phyloP scores from a whole-genome alignment of 2,888 invertebrate genomes.

The Notocelia uddmanniana region DNA sequence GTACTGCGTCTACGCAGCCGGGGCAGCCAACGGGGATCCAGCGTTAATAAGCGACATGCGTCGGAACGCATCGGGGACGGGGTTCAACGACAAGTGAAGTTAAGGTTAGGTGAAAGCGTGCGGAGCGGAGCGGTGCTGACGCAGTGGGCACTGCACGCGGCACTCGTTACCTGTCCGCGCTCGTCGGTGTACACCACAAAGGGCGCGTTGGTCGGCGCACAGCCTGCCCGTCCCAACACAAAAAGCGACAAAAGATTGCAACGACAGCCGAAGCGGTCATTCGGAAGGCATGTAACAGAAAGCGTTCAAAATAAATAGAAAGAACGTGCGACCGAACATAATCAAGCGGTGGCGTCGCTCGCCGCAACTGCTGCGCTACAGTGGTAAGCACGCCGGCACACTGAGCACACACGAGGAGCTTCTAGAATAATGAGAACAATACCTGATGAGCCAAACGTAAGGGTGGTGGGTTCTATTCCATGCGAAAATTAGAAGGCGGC shows the following conservation, averaged over 20 bases:
- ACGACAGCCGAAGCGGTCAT: constrained; percentile 85
- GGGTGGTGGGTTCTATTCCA: constrained; percentile 84
- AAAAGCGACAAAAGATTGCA: constrained; percentile 83
- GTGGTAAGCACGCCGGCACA: constrained; percentile 79
- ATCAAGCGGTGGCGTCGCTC: constrained; percentile 68
- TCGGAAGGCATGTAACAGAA: constrained; percentile 86
- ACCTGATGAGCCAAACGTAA: constrained; percentile 86
- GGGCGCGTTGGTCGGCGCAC: constrained; percentile 95
- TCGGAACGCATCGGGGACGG: constrained; percentile 48
- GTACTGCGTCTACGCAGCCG: constrained; percentile 37
- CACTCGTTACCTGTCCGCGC: constrained; percentile 95
- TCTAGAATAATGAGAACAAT: constrained; percentile 83
- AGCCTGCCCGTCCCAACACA: constrained; percentile 82
- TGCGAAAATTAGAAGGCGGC: constrained; percentile 85
- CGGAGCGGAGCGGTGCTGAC: constrained; percentile 46
- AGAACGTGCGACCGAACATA: constrained; percentile 77
- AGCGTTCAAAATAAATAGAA: constrained; percentile 84
- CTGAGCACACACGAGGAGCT: constrained; percentile 81
- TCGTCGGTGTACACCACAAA: constrained; percentile 98
- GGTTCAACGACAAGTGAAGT: constrained; percentile 17
- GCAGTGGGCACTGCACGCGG: constrained; percentile 62
- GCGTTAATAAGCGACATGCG: constrained; percentile 64
- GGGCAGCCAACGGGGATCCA: constrained; percentile 38
- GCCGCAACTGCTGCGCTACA: constrained; percentile 70
- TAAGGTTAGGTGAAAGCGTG: constrained; percentile 40